Percentiles rank a stretch among this genome's conserved stretches.
These are phyloP conservation scores for Psittacula cyanocephala DNA, from an alignment of 2,113 vertebrate species.

Conservation along the genomic window DNA sequence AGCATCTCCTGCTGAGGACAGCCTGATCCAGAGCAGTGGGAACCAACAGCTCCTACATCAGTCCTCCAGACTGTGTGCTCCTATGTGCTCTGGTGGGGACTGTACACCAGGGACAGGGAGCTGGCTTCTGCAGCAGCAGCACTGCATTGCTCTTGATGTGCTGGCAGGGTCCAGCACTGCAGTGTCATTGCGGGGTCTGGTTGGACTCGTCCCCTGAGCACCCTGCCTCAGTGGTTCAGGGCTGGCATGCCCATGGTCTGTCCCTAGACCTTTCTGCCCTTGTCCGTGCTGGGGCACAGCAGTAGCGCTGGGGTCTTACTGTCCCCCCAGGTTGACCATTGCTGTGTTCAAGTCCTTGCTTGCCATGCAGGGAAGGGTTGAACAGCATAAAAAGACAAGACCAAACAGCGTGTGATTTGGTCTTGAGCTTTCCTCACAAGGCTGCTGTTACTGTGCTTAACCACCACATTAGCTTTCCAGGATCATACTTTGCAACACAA, in stretches of 20 bases:
- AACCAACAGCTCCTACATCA: background rate
- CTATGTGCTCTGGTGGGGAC: background rate
- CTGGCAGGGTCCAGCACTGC: background rate
- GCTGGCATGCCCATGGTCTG: too few relatives aligned
- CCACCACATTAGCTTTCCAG: slow-evolving; percentile 27
- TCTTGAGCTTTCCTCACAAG: background rate
- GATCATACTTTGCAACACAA: slow-evolving; percentile 54
- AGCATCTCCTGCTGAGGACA: background rate
- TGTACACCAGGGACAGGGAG: background rate
- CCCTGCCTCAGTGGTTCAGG: background rate
- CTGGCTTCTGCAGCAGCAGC: background rate
- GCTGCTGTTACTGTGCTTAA: slow-evolving; percentile 32
- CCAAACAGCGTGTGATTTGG: fast-evolving
- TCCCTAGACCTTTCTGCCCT: background rate
- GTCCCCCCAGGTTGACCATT: background rate
- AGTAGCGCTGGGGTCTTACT: background rate
- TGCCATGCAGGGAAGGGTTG: background rate
- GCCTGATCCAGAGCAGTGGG: background rate
- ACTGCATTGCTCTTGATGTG: fast-evolving
- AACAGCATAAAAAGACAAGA: background rate
- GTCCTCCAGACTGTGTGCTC: background rate
- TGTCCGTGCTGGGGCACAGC: background rate
- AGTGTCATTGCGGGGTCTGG: fast-evolving
- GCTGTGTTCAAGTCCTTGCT: background rate
- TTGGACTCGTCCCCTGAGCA: background rate